Base-by-base conservation (phyloP, 2,888 invertebrate genomes). In the Serripes groenlandicus region DNA sequence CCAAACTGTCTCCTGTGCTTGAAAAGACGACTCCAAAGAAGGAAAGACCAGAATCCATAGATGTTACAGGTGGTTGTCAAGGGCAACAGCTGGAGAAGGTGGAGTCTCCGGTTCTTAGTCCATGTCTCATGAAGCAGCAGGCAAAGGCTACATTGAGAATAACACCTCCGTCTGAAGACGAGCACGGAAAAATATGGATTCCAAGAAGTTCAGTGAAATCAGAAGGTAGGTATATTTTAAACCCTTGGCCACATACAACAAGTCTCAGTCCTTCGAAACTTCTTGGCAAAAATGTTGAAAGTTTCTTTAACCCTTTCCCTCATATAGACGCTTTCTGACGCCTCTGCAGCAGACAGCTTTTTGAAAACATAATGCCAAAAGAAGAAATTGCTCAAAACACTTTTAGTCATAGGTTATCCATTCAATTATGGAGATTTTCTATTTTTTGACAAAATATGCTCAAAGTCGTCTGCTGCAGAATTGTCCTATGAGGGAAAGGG, bases 1-100 rank as follows among this genome's bases (percentile, higher is more conserved):
- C 82, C 52, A 88, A 85, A 34, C 74, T 92, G 56, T 91, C 91
- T 60, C 91, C 92, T 11, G 91, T 92, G 5, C 79, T 88, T 26
- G 91, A 91, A 78, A 81, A 76, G 54, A 73, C 72, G 28, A 83
- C 86, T 15, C 81, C 83, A 56, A 82, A 78, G 56, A 81, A 79
- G 54, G 81, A 78, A n/a, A 68, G 68, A 32, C 84, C 84, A 30
- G 86, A 85, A 42, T 79, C 75, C n/a, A 70, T 87, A 1, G 64
- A 69, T 54, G 23, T 77, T 21, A 60, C 70, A 68, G 58, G 42
- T 26, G 60, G 23, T 56, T 42, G 69, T 32, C n/a, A 66, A 30
- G 15, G 4, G 30, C 52, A 54, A 32, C 28, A 35, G 4, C n/a
- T 37, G 28, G 69, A 58, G 37, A 71, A 68, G 5, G 28, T 34